Evolutionary conservation across 1,140 invertebrate species (phyloP).

Genomic region (Drosophila parabipectinata): DNA sequence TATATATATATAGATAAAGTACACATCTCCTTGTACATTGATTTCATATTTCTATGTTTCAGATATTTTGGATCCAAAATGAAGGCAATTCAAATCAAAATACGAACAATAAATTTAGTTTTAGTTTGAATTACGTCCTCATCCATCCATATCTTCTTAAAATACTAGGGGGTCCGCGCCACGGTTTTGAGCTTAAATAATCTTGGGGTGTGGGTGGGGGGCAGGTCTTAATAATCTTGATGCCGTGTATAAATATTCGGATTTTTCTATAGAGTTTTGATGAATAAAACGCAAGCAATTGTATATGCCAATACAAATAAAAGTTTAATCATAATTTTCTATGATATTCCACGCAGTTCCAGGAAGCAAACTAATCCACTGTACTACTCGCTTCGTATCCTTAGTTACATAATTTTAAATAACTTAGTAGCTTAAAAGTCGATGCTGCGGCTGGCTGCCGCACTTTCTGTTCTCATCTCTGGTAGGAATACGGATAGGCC

Average conservation of each 20-base stretch:
- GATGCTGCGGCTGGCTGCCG: constrained; percentile 18
- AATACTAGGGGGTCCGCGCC: background rate
- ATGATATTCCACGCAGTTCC: background rate
- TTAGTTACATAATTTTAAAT: constrained; percentile 25
- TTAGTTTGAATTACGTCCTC: background rate
- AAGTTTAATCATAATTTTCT: constrained; percentile 20
- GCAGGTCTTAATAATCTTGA: background rate
- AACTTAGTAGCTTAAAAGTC: constrained; percentile 59
- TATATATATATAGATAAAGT: constrained; percentile 36
- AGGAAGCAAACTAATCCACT: background rate
- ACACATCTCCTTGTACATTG: constrained; percentile 45
- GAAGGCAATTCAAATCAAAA: constrained; percentile 13
- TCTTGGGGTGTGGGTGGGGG: background rate
- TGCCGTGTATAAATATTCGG: background rate
- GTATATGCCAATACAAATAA: background rate
- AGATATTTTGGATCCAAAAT: constrained; percentile 12
- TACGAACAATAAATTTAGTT: constrained; percentile 22
- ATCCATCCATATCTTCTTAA: background rate
- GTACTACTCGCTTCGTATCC: background rate
- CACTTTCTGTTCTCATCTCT: constrained; percentile 11
- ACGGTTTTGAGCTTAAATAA: constrained; percentile 14
- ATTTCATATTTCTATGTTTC: constrained; percentile 46
- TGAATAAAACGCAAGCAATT: constrained; percentile 12
- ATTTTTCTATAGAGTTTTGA: constrained; percentile 1
- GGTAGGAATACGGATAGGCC: constrained; percentile 42